A percentile compares a stretch with the other conserved stretches of the same genome.
Evolutionary conservation across 2,797 vertebrate genomes (phyloP).

Genomic region (Podargus strigoides): DNA sequence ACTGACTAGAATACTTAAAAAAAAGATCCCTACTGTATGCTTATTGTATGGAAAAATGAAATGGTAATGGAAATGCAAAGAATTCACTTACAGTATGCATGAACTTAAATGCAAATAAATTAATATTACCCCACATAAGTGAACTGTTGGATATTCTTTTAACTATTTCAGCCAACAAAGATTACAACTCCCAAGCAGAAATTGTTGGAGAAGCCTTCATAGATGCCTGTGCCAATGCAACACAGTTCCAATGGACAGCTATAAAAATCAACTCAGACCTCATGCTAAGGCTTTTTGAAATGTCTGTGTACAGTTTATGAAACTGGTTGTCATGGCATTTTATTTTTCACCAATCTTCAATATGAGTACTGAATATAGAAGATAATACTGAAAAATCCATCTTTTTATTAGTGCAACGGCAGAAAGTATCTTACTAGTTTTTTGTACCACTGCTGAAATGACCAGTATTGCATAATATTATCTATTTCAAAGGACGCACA

Average conservation of each 20-base stretch:
- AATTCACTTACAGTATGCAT: not conserved
- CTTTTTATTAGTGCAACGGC: not conserved
- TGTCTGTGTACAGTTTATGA: accelerated
- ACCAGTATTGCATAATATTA: not conserved
- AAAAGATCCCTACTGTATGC: constrained; percentile 35
- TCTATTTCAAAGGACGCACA: not conserved
- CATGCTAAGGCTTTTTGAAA: not conserved
- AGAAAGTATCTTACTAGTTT: not conserved
- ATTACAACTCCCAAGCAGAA: not conserved
- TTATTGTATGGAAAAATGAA: not conserved
- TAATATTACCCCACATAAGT: not conserved
- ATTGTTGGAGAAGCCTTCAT: not conserved
- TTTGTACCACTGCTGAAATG: not conserved
- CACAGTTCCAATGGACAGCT: not conserved
- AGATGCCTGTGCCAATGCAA: not conserved
- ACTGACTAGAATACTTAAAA: not conserved
- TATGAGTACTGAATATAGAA: not conserved
- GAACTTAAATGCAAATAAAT: not conserved
- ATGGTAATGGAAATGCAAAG: not conserved
- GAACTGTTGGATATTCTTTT: not conserved
- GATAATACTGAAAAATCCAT: not conserved
- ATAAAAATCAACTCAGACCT: not conserved
- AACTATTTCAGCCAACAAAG: not conserved
- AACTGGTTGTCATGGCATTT: not conserved
- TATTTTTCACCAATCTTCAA: not conserved